Base-by-base conservation (phyloP, 2,888 invertebrate genomes). In the Deilephila elpenor region DNA sequence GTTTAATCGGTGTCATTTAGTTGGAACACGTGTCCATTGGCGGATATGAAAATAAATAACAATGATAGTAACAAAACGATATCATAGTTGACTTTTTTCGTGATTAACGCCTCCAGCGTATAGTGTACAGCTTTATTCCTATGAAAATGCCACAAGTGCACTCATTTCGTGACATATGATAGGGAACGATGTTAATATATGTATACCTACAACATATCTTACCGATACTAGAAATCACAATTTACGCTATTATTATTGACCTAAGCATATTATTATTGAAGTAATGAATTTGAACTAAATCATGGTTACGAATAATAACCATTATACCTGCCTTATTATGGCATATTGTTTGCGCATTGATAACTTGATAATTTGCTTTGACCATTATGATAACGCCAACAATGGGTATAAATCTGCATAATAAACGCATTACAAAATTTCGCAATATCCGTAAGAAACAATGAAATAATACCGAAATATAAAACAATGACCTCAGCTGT, bases 401-500 rank as follows among this genome's bases (percentile, higher is more conserved):
- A 71, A 71, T 71, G 20, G 72, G 17, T 60, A 59, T 56, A 56
- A 73, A 73, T 59, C 25, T 67, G 67, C 32, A 71, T 71, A 73
- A 53, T 60, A 64, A 64, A 34, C 64, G 71, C 64, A 71, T 75
- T 67, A 75, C 61, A 74, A 74, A 75, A 77, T 85, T 82, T 82
- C 74, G 80, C 78, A 85, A 87, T 80, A 79, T 86, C 85, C 84
- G 84, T 79, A 78, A 74, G 76, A 77, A 78, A 83, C 79, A 84
- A 85, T 83, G 81, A 79, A 80, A 78, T 78, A 80, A 81, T 83
- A 77, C 78, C 78, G 82, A 83, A 86, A 85, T 83, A 83, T 81
- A 81, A 82, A 84, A 88, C 87, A 88, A 88, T 84, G 82, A 82
- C 78, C 75, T 78, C 78, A 78, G 79, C 81, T 75, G 74, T 78